Conservation (phyloP, 2,797 vertebrate genomes). For the Tiaroga cobitis region DNA sequence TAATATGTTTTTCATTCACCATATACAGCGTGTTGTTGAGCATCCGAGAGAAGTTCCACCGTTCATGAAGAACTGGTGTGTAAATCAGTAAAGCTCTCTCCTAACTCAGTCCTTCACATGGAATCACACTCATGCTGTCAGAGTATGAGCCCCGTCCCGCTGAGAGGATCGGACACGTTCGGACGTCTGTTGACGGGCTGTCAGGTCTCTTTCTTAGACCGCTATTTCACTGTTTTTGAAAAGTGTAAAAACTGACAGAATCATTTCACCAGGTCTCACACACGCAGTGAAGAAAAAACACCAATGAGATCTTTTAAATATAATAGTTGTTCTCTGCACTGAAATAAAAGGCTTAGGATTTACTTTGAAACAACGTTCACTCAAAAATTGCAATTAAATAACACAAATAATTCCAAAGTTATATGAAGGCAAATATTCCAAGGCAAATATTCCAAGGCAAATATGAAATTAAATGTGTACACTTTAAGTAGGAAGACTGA, state of each 20-base stretch:
- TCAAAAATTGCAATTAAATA: neutral
- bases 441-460: too few relatives aligned
- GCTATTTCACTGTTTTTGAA: constrained; percentile 18
- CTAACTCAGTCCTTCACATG: neutral
- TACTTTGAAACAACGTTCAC: neutral
- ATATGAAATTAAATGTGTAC: neutral
- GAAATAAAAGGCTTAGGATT: neutral
- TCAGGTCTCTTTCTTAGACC: constrained; percentile 3
- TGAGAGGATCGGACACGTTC: neutral
- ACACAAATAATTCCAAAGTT: too few relatives aligned
- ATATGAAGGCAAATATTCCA: too few relatives aligned
- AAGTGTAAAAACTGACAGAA: neutral
- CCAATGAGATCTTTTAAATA: neutral
- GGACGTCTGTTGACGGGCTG: constrained; percentile 13
- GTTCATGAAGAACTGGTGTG: neutral
- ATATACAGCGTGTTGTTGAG: neutral
- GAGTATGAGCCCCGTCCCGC: neutral
- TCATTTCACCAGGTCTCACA: neutral
- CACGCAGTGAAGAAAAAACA: neutral
- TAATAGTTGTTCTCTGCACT: neutral
- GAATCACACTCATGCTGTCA: constrained; percentile 16
- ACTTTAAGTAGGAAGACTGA: neutral
- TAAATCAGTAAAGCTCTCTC: neutral
- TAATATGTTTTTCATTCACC: neutral
- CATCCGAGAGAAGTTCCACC: neutral